These are phyloP conservation scores for Spodoptera frugiperda DNA, from an alignment of 1,140 invertebrate genomes.

Conservation along the genomic window DNA sequence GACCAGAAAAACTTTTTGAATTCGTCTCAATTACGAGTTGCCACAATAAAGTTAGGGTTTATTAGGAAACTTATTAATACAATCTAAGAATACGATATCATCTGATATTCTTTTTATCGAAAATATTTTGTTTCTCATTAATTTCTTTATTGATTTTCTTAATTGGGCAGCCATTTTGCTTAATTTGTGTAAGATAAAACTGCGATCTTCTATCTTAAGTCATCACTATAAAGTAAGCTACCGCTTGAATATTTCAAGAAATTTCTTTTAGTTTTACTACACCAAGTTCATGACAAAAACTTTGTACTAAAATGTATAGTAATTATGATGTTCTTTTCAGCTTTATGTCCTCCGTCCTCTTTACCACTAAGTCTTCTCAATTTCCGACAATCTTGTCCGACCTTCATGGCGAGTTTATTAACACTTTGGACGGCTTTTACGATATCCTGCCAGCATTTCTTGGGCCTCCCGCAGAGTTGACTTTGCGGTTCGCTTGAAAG, in stretches of 20 bases:
- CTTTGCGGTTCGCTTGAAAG: background rate
- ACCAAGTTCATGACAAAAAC: no score
- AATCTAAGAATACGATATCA: constrained; percentile 3
- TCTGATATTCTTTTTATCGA: background rate
- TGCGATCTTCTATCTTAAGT: no score
- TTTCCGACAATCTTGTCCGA: constrained; percentile 25
- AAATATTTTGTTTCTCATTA: background rate
- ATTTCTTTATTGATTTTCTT: background rate
- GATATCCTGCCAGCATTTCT: constrained; percentile 28
- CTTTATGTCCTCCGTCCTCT: background rate
- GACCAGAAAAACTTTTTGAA: constrained; percentile 48
- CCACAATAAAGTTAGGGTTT: constrained; percentile 39
- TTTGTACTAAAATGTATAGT: no score
- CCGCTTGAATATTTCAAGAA: no score
- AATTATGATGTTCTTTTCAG: background rate
- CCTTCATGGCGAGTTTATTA: constrained; percentile 31
- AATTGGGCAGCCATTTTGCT: no score
- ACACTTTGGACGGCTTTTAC: constrained; percentile 14
- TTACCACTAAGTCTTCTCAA: constrained; percentile 8
- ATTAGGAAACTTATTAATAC: constrained; percentile 34
- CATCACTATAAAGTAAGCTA: no score
- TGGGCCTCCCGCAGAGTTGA: background rate
- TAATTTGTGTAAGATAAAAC: no score
- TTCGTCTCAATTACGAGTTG: constrained; percentile 45
- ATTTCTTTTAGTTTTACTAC: no score